Conservation (phyloP, 2,113 vertebrate species). For the Bombycilla garrulus region DNA sequence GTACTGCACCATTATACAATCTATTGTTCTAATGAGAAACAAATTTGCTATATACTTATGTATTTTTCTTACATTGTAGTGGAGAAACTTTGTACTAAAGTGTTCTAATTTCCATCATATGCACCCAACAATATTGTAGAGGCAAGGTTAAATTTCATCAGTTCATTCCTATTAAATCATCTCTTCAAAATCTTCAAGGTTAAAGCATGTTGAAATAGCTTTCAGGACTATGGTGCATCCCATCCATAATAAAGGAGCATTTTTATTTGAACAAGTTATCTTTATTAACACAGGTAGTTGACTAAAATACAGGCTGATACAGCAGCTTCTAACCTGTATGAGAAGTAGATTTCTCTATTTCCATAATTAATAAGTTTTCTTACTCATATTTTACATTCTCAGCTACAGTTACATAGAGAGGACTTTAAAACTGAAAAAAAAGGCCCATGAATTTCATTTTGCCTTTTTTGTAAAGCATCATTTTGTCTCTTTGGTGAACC, state of each 20-base stretch:
- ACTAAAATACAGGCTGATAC: background rate
- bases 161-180: background rate
- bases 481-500: background rate
- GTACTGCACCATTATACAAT: background rate
- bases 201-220: background rate
- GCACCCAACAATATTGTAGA: background rate
- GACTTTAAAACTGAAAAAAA: background rate
- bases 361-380: background rate
- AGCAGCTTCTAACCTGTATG: background rate
- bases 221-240: background rate
- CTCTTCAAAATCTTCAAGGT: background rate
- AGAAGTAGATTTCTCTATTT: background rate
- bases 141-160: background rate
- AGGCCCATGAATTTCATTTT: background rate
- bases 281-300: background rate
- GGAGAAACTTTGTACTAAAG: background rate
- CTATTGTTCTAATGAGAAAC: background rate
- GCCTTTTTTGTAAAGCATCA: background rate
- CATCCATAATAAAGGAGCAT: background rate
- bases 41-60: background rate
- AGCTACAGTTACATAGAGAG: background rate
- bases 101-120: background rate
- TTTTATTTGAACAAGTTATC: background rate
- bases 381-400: background rate
- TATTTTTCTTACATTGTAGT: background rate